Evolutionary conservation across 30 jellyfish, hydroid and myxozoan genomes (phyloP).

Genomic region (Aurelia aurita): DNA sequence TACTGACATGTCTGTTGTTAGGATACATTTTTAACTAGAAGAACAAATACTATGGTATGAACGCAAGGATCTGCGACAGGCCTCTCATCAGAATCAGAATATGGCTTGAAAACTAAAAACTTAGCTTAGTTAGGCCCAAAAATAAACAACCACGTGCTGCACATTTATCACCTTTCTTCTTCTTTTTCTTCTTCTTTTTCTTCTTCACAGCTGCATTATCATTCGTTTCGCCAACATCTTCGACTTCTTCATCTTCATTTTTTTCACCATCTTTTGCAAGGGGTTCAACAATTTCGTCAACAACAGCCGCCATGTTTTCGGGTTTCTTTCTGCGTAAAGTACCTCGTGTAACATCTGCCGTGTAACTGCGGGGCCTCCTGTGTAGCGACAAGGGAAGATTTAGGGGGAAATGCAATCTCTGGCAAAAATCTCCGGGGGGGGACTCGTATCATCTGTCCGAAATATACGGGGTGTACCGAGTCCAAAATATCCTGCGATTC

Average conservation of each 20-base stretch:
- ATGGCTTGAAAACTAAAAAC: not conserved
- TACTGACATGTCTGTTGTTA: no score
- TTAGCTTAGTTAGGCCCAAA: not conserved
- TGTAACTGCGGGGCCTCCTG: not conserved
- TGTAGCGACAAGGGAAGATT: no score
- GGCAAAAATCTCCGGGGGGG: no score
- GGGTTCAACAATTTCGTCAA: slow-evolving; percentile 9
- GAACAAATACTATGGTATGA: no score
- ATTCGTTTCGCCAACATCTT: slow-evolving; percentile 14
- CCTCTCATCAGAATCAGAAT: no score
- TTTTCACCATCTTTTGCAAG: not conserved
- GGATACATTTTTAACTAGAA: no score
- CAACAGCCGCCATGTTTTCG: slow-evolving; percentile 45
- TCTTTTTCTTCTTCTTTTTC: slow-evolving; percentile 60
- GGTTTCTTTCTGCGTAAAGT: not conserved
- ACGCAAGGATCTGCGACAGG: no score
- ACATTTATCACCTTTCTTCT: slow-evolving; percentile 21
- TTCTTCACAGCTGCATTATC: slow-evolving; percentile 13
- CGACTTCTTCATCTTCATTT: slow-evolving; percentile 22
- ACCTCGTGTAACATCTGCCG: not conserved
- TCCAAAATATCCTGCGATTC: no score
- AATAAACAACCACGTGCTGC: not conserved
- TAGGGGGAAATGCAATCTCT: no score
- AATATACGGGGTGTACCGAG: no score
- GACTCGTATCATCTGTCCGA: no score